Conservation (phyloP, 2,888 invertebrate species). For the Chrysina gloriosa region DNA sequence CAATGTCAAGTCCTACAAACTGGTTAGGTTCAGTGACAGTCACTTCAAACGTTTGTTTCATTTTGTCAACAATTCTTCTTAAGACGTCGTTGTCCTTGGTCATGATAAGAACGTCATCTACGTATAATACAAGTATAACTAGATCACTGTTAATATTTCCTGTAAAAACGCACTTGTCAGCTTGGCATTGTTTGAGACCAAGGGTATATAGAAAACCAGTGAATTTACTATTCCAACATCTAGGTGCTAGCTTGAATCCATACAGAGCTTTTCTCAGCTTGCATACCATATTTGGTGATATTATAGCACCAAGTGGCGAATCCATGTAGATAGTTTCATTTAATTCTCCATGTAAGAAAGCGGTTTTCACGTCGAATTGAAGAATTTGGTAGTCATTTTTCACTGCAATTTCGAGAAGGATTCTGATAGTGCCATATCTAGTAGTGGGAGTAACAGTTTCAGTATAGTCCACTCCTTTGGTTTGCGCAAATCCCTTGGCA, state of each 20-base stretch:
- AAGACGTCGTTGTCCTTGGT: conserved; percentile 39
- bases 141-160: conserved; percentile 37
- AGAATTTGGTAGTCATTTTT: conserved; percentile 48
- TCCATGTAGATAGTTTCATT: conserved; percentile 47
- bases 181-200: conserved; percentile 34
- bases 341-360: conserved; percentile 49
- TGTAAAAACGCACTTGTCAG: conserved; percentile 54
- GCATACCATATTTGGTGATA: conserved; percentile 49
- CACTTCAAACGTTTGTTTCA: no score
- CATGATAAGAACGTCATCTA: conserved; percentile 55
- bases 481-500: conserved; percentile 51
- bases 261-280: conserved; percentile 56
- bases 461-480: conserved; percentile 50
- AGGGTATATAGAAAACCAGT: no score
- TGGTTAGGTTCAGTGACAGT: conserved; percentile 29
- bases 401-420: conserved; percentile 51
- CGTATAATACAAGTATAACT: conserved; percentile 53
- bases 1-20: conserved; percentile 46
- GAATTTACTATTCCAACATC: conserved; percentile 56
- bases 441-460: conserved; percentile 55
- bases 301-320: conserved; percentile 44
- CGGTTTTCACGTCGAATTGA: conserved; percentile 54
- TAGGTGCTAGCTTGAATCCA: conserved; percentile 58
- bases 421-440: conserved; percentile 49
- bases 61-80: conserved; percentile 44